Conservation (phyloP, 1,140 invertebrate genomes). For the Temnothorax curvispinosus region DNA sequence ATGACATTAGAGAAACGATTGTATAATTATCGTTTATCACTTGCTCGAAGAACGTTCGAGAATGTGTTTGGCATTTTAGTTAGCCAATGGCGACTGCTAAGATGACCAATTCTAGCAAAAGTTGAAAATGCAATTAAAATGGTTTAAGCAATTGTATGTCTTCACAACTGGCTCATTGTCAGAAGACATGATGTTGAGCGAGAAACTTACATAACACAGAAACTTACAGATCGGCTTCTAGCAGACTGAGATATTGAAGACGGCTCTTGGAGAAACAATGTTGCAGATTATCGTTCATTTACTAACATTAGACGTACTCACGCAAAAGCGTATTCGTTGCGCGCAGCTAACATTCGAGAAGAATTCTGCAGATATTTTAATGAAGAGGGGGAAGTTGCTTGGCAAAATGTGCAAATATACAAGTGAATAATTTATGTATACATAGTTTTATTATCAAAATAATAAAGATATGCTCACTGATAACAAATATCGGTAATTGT, state of each 20-base stretch:
- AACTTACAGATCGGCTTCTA: not conserved
- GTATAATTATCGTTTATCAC: too few species aligned
- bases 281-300: not conserved
- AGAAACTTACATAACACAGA: not conserved
- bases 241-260: not conserved
- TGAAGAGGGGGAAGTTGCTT: not conserved
- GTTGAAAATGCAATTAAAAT: not conserved
- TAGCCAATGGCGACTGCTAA: not conserved
- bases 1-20: too few species aligned
- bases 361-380: conserved; percentile 14
- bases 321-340: not conserved
- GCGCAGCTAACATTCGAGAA: not conserved
- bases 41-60: not conserved
- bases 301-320: not conserved
- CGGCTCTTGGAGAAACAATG: not conserved
- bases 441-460: too few species aligned
- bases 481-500: too few species aligned
- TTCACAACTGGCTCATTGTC: conserved; percentile 2
- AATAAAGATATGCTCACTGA: too few species aligned
- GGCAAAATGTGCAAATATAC: conserved; percentile 20
- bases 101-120: conserved; percentile 4
- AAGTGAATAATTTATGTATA: not conserved
- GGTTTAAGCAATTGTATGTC: conserved; percentile 2
- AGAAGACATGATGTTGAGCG: conserved; percentile 10
- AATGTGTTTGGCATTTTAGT: conserved; percentile 8